These are phyloP conservation scores for Heliconius melpomene DNA, from an alignment of 1,140 invertebrate species.

Conservation along the genomic window DNA sequence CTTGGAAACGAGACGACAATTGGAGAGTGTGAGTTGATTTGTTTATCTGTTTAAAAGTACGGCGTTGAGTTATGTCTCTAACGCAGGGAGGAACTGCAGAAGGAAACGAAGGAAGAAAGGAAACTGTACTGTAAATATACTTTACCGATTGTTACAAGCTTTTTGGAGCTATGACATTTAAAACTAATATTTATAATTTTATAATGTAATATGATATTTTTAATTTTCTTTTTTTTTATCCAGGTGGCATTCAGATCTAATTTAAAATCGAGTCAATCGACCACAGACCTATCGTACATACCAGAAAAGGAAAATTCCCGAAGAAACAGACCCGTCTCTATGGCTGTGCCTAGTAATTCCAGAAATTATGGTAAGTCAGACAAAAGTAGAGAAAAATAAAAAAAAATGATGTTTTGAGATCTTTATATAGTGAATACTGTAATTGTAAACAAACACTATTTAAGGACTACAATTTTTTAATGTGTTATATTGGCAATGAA, in stretches of 20 bases:
- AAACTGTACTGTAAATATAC: no score
- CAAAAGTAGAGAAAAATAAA: neutral
- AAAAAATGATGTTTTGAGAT: neutral
- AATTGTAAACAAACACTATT: neutral
- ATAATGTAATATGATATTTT: no score
- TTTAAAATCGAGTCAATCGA: slow-evolving; percentile 89
- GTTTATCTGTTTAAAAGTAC: neutral
- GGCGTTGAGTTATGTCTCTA: no score
- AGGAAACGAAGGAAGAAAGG: no score
- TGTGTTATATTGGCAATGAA: neutral
- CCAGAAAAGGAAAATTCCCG: slow-evolving; percentile 69
- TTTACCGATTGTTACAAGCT: no score
- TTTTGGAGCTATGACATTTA: no score
- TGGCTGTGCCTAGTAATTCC: slow-evolving; percentile 69
- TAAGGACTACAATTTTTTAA: no score
- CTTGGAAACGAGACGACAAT: slow-evolving; percentile 92
- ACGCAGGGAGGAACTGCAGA: no score
- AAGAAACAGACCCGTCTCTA: slow-evolving; percentile 63
- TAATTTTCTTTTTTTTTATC: slow-evolving; percentile 7
- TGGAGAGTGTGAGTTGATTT: slow-evolving; percentile 89
- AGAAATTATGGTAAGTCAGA: slow-evolving; percentile 62
- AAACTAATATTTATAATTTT: no score
- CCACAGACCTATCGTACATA: slow-evolving; percentile 77
- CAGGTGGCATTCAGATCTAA: slow-evolving; percentile 72
- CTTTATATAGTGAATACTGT: neutral